Base-by-base conservation (phyloP, 92 coral and sea anemone genomes). In the Paramuricea clavata region DNA sequence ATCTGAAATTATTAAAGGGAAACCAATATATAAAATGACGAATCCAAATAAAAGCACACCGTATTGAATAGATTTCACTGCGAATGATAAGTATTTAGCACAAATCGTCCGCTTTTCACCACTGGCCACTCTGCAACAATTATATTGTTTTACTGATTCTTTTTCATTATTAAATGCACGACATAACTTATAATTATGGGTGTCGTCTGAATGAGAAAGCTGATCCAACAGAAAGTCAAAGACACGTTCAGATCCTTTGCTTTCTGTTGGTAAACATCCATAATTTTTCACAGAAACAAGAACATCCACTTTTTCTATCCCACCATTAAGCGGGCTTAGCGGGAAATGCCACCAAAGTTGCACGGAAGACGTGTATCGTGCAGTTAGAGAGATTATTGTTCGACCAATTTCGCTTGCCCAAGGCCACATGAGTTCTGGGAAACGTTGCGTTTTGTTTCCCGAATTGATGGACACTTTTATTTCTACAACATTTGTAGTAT, bases 391-490 rank as follows among this genome's bases (percentile, higher is more conserved):
- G 13, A 61, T 22, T 61, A 61, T 21, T 1, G 69, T 61, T 61
- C 33, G 69, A 61, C 69, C 31, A 61, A 61, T 61, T 61, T 61
- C 69, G 33, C 33, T 27, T 21, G 69, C 69, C 69, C 69, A 61
- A 26, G 69, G 33, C 69, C 69, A 61, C 10, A 4, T 26, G 31
- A 61, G 3, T 15, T 61, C 33, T 10, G 62, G 62, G 23, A 54
- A 54, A 13, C 5, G 5, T 54, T 27, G 69, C 12, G 69, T 61
- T 61, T 0, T 27, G n/a, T 61, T 61, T 15, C 13, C 33, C 1
- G 69, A 61, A 6, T 21, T 19, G n/a, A 61, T 27, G 69, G 33
- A 21, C 30, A 27, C 69, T 61, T 8, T 62, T 62, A 23, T 30
- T 25, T 62, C 32, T 0, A 25, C 0, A 31, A 28, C 13, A 28